These are phyloP conservation scores for Syngnathus floridae DNA, from an alignment of 2,113 vertebrate species.

Conservation along the genomic window DNA sequence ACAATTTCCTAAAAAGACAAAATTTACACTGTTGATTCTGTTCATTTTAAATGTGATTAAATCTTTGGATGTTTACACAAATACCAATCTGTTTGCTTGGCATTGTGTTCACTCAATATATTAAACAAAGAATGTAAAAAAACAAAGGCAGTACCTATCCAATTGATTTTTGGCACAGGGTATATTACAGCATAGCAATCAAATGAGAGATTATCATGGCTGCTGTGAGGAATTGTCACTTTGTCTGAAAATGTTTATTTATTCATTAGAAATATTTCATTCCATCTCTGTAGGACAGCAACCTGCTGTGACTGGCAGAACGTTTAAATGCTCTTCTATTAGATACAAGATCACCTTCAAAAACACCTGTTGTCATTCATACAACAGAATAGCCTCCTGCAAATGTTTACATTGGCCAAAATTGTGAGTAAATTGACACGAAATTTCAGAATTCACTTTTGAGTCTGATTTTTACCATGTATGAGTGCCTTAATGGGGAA, in stretches of 20 bases:
- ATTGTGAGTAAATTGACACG: not conserved
- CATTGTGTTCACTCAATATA: not conserved
- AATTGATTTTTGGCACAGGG: too few species aligned
- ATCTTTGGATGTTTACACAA: not conserved
- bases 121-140: too few species aligned
- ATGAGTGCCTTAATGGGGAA: not conserved
- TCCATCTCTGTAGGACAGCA: not conserved
- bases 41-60: not conserved
- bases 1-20: not conserved
- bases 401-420: too few species aligned
- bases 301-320: not conserved
- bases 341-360: not conserved
- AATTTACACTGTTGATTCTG: not conserved
- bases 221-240: not conserved
- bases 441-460: not conserved
- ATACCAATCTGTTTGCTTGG: not conserved
- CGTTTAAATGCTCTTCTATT: not conserved
- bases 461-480: not conserved
- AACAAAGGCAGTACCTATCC: too few species aligned
- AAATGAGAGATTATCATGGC: too few species aligned
- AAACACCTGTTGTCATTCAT: not conserved
- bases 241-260: not conserved
- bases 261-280: not conserved
- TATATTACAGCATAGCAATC: too few species aligned
- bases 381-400: not conserved